Evolutionary conservation across 2,797 vertebrate genomes (phyloP), one percentile per base, ranked within the genome.

Genomic region (Sandelia bainsii): DNA sequence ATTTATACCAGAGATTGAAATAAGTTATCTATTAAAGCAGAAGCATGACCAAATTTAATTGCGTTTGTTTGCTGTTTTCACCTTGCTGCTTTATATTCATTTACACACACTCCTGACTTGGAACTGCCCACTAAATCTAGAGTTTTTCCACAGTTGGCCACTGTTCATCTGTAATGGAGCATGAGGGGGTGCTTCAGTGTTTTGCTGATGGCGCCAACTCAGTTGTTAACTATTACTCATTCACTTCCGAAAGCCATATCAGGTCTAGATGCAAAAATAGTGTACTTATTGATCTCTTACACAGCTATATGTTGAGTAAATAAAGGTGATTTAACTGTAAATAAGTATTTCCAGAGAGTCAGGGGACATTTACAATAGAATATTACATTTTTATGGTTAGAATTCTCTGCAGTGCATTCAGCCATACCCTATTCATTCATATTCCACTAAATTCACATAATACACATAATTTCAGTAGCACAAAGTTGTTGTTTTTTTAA

Each of bases 131-230:
- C 39, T 68, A 54, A 72, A 87, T 77, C 32, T 53, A 58, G 52
- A 44, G 34, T 71, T 62, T 60, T 57, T 69, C 69, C 73, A 67
- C 40, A 49, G 53, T 75, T 87, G 80, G 71, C 73, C 48, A 65
- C 53, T 70, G 72, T 82, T 86, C 68, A 82, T 83, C 67, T 76
- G 56, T 81, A 80, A 84, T 83, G 77, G 75, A 80, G 71, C 77
- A 66, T 64, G 57, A 63, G 76, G 71, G 66, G 71, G 71, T 58
- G 56, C 67, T 79, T 56, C 39, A 42, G 62, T 62, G 75, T 79
- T 89, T 67, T 53, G 69, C 77, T 77, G 49, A 80, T 32, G 49
- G 40, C n/a, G 1, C 68, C 70, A 78, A 49, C 62, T 53, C 64
- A 51, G 57, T 79, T 64, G 64, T 84, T 56, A 69, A 82, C 29